Base-by-base conservation (phyloP, 2,888 invertebrate genomes). In the Coleophora deauratella region DNA sequence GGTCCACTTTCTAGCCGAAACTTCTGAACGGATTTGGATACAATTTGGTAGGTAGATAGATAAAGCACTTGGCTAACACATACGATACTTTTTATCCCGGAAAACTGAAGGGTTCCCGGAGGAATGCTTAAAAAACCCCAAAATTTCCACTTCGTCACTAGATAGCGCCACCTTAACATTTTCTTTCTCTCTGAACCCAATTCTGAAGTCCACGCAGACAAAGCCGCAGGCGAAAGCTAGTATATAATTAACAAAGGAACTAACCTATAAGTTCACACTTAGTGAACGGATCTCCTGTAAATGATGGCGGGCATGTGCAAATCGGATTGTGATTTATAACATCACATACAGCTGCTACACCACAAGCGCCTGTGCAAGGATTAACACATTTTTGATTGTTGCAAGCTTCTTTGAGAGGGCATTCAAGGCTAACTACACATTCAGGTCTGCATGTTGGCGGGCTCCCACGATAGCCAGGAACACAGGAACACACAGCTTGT, bases 281-380 rank as follows among this genome's bases (percentile, higher is more conserved):
- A 44, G 86, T 86, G 64, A 94, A 93, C 11, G 95, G 93, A 80
- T 95, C 93, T 27, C 95, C 95, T 0, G 90, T 91, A 59, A 90
- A 93, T 37, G 91, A 90, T 8, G 88, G 72, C 14, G 89, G 88
- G 61, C 94, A 95, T 33, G 89, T 89, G 64, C 94, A 95, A 45
- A 91, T 90, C 10, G 94, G 93, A 40, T 90, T 90, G 60, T 94
- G 94, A 63, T 92, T 92, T 40, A 92, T 89, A 15, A 93, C 92
- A 50, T 86, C 88, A 62, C 94, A 95, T 38, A 89, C 75, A 1
- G 94, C 93, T 42, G 87, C 89, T 40, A 88, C 77, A 11, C 93
- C 94, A 58, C 94, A 94, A n/a, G 91, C 90, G 34, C 92, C 93
- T 12, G 91, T 88, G 59, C 94, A 94, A 2, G 94, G 93, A 72